Percentiles rank a stretch among this genome's conserved stretches.
phyloP scores from a whole-genome alignment of 1,140 invertebrate species.

The Dendroctonus valens region DNA sequence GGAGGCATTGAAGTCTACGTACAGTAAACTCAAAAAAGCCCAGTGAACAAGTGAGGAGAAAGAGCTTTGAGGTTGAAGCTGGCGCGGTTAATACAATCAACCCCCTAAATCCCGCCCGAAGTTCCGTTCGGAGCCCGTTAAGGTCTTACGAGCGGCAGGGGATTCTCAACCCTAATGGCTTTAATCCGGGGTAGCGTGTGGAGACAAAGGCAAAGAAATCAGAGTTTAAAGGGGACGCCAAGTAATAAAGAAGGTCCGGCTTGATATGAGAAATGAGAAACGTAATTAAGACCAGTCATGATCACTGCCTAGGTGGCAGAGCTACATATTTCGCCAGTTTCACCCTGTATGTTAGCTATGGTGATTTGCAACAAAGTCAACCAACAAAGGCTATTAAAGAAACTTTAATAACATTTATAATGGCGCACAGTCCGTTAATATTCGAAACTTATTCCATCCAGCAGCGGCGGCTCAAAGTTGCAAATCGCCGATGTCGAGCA shows the following conservation, averaged over 20 bases:
- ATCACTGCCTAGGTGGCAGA: constrained; percentile 1
- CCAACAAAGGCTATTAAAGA: not conserved
- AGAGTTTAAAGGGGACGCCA: constrained; percentile 24
- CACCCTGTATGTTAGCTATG: too few species aligned
- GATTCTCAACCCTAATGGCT: constrained; percentile 29
- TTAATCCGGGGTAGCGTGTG: constrained; percentile 24
- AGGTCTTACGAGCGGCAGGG: constrained; percentile 30
- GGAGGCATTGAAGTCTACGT: too few species aligned
- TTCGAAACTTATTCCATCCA: constrained; percentile 11
- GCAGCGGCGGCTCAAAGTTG: constrained; percentile 15
- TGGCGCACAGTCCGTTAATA: constrained; percentile 4
- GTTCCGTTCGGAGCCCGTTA: constrained; percentile 21
- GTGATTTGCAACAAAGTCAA: not conserved
- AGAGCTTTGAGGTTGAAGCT: not conserved
- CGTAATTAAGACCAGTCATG: constrained; percentile 29
- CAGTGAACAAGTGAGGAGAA: not conserved
- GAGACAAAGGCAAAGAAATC: constrained; percentile 31
- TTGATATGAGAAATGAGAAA: constrained; percentile 24
- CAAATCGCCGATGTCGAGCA: constrained; percentile 22
- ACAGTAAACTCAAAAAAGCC: too few species aligned
- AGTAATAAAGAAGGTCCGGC: constrained; percentile 24
- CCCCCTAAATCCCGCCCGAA: constrained; percentile 17
- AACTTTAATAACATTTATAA: constrained; percentile 15
- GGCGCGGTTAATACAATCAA: not conserved
- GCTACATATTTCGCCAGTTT: too few species aligned